Evolutionary conservation across 1,140 invertebrate genomes (phyloP).

Genomic region (Gryllus bimaculatus): DNA sequence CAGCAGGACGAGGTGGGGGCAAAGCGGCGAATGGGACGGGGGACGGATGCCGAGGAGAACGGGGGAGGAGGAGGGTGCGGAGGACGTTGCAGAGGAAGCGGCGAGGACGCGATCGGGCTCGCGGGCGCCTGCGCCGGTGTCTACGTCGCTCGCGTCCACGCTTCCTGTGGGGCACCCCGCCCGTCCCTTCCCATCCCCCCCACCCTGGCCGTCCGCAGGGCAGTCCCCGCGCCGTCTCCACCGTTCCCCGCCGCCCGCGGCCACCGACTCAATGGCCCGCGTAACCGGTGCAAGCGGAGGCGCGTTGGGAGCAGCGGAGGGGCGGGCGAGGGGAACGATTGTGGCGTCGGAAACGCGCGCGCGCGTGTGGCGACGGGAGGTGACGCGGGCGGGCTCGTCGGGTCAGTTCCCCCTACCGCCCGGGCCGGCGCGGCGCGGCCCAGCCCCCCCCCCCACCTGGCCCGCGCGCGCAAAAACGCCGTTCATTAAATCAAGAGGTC

Average conservation of each 20-base stretch:
- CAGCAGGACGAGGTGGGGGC: too few relatives aligned
- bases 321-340: neutral
- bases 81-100: too few relatives aligned
- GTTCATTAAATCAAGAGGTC: neutral
- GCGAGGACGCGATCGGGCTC: too few relatives aligned
- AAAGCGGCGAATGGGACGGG: too few relatives aligned
- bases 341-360: too few relatives aligned
- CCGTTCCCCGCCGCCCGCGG: neutral
- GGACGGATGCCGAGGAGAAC: too few relatives aligned
- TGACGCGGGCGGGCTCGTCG: too few relatives aligned
- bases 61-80: too few relatives aligned
- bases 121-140: neutral
- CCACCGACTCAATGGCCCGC: neutral
- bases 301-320: neutral
- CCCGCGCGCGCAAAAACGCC: neutral
- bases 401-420: too few relatives aligned
- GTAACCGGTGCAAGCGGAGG: neutral
- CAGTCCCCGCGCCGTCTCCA: neutral
- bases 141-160: neutral
- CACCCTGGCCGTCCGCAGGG: too few relatives aligned
- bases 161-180: neutral
- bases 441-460: neutral
- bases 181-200: neutral
- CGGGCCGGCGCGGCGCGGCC: too few relatives aligned
- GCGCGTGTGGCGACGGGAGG: too few relatives aligned